Conservation (phyloP, 2,888 invertebrate species). For the Rotaria socialis region DNA sequence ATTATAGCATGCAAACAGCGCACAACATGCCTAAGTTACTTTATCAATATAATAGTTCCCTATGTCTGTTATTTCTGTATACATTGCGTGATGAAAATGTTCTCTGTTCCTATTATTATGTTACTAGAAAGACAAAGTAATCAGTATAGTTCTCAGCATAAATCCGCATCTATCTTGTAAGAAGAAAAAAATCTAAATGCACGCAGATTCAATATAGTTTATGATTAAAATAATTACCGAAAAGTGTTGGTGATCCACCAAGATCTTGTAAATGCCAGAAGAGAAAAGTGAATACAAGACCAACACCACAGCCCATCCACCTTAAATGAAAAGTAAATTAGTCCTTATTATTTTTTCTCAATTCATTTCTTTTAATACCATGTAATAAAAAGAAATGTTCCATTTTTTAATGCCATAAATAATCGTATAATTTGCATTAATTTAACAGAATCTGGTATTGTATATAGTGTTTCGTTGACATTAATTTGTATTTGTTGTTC, state of each 20-base stretch:
- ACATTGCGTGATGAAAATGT: background rate
- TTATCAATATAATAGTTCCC: no score
- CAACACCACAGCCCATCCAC: constrained; percentile 99
- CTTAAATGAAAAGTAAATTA: constrained; percentile 66
- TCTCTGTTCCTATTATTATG: background rate
- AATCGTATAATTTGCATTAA: constrained; percentile 61
- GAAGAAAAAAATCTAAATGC: no score
- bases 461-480: background rate
- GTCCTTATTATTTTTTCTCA: background rate
- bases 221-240: constrained; percentile 65
- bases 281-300: constrained; percentile 93
- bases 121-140: background rate
- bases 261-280: constrained; percentile 87
- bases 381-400: constrained; percentile 64
- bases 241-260: constrained; percentile 88
- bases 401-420: constrained; percentile 82
- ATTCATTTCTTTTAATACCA: background rate
- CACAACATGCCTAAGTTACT: no score
- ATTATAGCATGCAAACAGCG: no score
- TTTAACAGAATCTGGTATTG: background rate
- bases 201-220: no score
- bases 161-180: no score
- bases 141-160: background rate
- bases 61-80: background rate
- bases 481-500: constrained; percentile 16